Base-by-base conservation (phyloP, 2,113 vertebrate species). In the Pteronura brasiliensis region DNA sequence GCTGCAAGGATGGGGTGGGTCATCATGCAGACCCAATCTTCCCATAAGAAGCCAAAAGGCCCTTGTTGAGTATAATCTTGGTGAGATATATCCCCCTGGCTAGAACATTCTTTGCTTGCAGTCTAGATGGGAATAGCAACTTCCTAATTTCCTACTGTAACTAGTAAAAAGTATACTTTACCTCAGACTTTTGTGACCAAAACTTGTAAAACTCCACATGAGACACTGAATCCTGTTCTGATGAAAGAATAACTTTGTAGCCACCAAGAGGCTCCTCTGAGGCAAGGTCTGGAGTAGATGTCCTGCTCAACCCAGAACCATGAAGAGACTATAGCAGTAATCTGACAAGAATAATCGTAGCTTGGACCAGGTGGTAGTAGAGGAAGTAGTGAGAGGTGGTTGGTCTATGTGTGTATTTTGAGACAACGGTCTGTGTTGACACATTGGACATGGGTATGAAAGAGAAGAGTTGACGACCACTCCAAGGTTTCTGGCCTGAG, bases 21-120 rank as follows among this genome's bases (percentile, higher is more conserved):
- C 20, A 7, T 57, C 10, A 6, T 1, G 14, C 20, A 49, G 12
- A 14, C 42, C 3, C 31, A 10, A 1, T 27, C 1, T n/a, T 27
- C 42, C 10, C 52, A 9, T 5, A 39, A 74, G 47, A 89, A 96
- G 52, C 52, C 42, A 85, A 74, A 44, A 80, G 31, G 47, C 10
- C 34, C 18, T 1, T 12, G 6, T 52, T 7, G 25, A 71, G 36
- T 23, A 7, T 0, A 13, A 13, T 34, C 52, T 57, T 61, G 13
- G 20, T 34, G 39, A 93, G 63, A 25, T n/a, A 21, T 13, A 47
- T 6, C 67, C 27, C 49, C n/a, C 29, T 29, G 42, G 5, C 83
- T 23, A 21, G 59, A 52, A 67, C 47, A 67, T 83, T 63, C 84
- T 77, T 82, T 44, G 23, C 55, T 83, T 59, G 25, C 15, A 39